Evolutionary conservation across 2,797 vertebrate species (phyloP).

Genomic region (Hipposideros larvatus): DNA sequence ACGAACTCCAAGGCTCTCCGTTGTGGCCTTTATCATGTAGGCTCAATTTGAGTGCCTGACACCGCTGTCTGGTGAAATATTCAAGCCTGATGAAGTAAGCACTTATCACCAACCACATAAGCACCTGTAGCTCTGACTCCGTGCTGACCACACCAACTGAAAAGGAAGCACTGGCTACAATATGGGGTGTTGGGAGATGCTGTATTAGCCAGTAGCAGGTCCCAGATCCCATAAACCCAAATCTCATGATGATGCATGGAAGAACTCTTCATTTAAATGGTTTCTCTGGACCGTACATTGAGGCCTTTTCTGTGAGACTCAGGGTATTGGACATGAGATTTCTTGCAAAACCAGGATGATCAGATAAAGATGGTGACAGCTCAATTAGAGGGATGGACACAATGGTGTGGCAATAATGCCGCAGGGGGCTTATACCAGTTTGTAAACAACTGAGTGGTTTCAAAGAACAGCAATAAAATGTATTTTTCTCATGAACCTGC

Average conservation of each 20-base stretch:
- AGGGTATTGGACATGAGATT: not conserved
- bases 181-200: not conserved
- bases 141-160: not conserved
- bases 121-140: no score
- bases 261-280: not conserved
- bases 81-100: not conserved
- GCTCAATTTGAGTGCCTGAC: not conserved
- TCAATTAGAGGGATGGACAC: not conserved
- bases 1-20: no score
- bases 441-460: not conserved
- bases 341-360: not conserved
- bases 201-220: not conserved
- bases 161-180: not conserved
- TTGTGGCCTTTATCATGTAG: not conserved
- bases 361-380: not conserved
- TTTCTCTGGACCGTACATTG: not conserved
- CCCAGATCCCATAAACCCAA: not conserved
- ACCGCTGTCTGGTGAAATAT: not conserved
- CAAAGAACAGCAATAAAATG: not conserved
- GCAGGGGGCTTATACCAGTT: not conserved
- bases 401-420: no score
- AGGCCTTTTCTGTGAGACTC: not conserved
- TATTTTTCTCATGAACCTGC: not conserved
- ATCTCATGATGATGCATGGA: not conserved
- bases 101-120: not conserved